Percentiles rank a stretch among this genome's conserved stretches.
Conservation (phyloP, 2,797 vertebrate species). For the Psittacula echo region DNA sequence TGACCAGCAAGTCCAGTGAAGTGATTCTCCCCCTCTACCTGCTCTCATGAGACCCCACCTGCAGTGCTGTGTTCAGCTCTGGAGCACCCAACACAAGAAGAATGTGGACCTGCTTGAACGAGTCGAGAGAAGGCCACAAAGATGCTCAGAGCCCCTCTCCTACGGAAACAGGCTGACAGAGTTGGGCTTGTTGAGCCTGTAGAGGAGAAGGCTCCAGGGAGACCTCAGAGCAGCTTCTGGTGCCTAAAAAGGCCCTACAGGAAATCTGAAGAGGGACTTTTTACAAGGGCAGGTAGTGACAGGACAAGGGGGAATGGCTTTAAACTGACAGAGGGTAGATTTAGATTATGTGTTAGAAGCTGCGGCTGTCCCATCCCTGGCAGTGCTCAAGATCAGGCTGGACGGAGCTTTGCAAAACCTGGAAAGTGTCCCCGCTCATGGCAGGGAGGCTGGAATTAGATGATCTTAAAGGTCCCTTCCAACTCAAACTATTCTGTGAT, state of each 20-base stretch:
- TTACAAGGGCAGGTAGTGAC: accelerated
- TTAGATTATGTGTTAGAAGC: background rate
- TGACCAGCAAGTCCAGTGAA: accelerated
- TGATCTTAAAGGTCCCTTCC: background rate
- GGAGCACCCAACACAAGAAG: background rate
- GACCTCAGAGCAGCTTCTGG: background rate
- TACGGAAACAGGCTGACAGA: background rate
- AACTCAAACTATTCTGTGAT: background rate
- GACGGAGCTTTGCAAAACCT: background rate
- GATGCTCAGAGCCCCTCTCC: background rate
- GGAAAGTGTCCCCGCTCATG: background rate
- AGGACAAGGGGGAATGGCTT: background rate
- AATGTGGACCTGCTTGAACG: accelerated
- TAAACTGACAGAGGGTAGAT: background rate
- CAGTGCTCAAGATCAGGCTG: background rate
- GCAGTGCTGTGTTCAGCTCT: background rate
- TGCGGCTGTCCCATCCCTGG: background rate
- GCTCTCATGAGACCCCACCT: background rate
- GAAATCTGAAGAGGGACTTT: background rate
- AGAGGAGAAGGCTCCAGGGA: background rate
- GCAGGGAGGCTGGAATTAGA: background rate
- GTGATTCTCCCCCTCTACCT: background rate
- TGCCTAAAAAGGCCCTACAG: background rate
- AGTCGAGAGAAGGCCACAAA: background rate
- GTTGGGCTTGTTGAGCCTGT: background rate